A percentile compares a stretch with the other conserved stretches of the same genome.
These are phyloP conservation scores for Spodoptera littoralis DNA, from an alignment of 2,888 invertebrate species.

Conservation along the genomic window DNA sequence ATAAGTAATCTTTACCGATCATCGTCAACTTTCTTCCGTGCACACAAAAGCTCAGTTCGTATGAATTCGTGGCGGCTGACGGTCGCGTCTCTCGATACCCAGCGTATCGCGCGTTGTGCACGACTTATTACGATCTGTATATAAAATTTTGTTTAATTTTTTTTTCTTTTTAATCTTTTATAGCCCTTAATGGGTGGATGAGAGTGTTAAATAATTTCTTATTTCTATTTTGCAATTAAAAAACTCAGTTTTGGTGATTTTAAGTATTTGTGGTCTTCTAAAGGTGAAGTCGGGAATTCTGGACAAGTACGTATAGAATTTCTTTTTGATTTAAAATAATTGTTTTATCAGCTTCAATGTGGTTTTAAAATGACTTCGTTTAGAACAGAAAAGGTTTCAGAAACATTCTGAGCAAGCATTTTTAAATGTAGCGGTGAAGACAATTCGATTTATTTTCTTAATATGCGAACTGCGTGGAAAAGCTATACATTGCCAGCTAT, in stretches of 20 bases:
- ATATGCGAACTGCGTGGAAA: no score
- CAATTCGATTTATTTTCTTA: no score
- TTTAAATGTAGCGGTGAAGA: no score
- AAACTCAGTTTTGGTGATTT: constrained; percentile 16
- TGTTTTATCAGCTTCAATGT: neutral
- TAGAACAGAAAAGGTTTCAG: no score
- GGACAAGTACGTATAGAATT: constrained; percentile 43
- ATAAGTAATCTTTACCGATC: constrained; percentile 21
- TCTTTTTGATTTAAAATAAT: neutral
- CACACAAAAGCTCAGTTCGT: constrained; percentile 55
- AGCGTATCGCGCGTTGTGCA: constrained; percentile 35
- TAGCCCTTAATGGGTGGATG: constrained; percentile 30
- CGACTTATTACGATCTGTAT: constrained; percentile 51
- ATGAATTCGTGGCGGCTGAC: constrained; percentile 35
- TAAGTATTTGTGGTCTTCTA: constrained; percentile 16
- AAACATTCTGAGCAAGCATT: no score
- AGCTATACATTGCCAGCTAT: no score
- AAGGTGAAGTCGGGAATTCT: constrained; percentile 53
- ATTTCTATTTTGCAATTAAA: no score
- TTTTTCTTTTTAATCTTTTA: constrained; percentile 25
- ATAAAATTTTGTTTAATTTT: constrained; percentile 29
- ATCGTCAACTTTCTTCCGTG: constrained; percentile 54
- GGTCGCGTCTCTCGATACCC: constrained; percentile 36
- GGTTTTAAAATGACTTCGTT: no score
- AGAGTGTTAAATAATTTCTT: no score